phyloP scores from a whole-genome alignment of 2,888 invertebrate species.

The Dasypogon diadema region DNA sequence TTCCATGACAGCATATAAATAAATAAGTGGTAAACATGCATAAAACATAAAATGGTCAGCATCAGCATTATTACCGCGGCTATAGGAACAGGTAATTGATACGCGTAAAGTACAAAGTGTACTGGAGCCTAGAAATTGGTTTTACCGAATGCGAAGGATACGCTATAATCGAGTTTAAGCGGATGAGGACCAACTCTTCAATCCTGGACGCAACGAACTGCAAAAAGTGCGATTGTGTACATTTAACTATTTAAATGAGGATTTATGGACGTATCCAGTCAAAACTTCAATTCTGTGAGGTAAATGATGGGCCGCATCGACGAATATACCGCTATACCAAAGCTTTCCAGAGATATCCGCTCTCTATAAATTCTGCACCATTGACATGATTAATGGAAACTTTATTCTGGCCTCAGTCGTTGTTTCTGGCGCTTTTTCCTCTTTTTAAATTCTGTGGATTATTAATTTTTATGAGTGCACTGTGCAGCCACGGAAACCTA shows the following conservation, averaged over 20 bases:
- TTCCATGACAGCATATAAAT: slow-evolving; percentile 9
- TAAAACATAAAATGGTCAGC: slow-evolving; percentile 6
- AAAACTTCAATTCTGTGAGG: slow-evolving; percentile 39
- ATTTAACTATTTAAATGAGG: slow-evolving; percentile 42
- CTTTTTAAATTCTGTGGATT: slow-evolving; percentile 43
- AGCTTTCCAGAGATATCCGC: slow-evolving; percentile 22
- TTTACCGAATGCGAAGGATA: background rate
- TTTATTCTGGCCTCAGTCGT: slow-evolving; percentile 44
- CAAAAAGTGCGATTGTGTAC: slow-evolving; percentile 34
- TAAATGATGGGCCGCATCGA: slow-evolving; percentile 24
- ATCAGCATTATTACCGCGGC: background rate
- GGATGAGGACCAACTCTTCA: no score
- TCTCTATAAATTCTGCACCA: slow-evolving; percentile 43
- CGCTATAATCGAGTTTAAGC: no score
- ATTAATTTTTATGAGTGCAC: slow-evolving; percentile 50
- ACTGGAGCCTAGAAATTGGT: background rate
- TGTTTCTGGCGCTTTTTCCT: slow-evolving; percentile 31
- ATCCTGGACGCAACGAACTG: slow-evolving; percentile 1
- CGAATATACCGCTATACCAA: slow-evolving; percentile 12
- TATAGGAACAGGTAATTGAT: slow-evolving; percentile 5
- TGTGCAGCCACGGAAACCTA: slow-evolving; percentile 12
- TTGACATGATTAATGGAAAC: slow-evolving; percentile 53
- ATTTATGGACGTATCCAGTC: slow-evolving; percentile 37
- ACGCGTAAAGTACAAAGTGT: background rate
- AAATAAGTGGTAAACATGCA: slow-evolving; percentile 29